Evolutionary conservation across 2,113 vertebrate species (phyloP).

Genomic region (Accipiter cooperii): DNA sequence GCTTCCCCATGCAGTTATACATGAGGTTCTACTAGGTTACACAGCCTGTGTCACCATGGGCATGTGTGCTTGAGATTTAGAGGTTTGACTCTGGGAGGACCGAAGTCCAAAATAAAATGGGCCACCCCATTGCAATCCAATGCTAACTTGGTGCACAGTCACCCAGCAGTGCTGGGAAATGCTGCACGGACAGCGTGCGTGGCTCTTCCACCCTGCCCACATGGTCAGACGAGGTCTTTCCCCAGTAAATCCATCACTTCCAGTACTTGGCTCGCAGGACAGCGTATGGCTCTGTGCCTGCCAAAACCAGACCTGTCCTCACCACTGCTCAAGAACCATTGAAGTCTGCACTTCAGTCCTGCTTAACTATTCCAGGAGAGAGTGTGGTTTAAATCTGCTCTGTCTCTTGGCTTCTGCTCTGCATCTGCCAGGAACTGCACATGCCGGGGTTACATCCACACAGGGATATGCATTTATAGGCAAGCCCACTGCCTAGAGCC

Average conservation of each 20-base stretch:
- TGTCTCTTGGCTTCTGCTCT: conserved; percentile 36
- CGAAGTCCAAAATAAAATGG: neutral
- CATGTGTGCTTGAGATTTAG: neutral
- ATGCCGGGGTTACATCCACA: conserved; percentile 29
- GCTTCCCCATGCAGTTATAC: neutral
- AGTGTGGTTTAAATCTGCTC: neutral
- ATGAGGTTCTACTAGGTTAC: neutral
- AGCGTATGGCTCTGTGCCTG: neutral
- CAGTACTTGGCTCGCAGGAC: neutral
- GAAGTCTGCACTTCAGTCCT: neutral
- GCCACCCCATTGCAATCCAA: rapidly evolving
- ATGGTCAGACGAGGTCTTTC: neutral
- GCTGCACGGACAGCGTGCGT: rapidly evolving
- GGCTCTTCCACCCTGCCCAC: neutral
- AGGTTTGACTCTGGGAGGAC: neutral
- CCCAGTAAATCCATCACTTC: conserved; percentile 5
- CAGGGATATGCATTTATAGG: conserved; percentile 5
- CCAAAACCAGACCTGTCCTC: conserved; percentile 9
- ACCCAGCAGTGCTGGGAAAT: neutral
- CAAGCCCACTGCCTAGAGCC: conserved; percentile 19
- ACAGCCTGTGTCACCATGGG: neutral
- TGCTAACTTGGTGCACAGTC: neutral
- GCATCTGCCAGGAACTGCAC: conserved; percentile 51
- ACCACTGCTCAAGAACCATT: neutral
- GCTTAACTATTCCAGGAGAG: neutral